Conservation (phyloP, 2,113 vertebrate genomes). For the Oncorhynchus gorbuscha region DNA sequence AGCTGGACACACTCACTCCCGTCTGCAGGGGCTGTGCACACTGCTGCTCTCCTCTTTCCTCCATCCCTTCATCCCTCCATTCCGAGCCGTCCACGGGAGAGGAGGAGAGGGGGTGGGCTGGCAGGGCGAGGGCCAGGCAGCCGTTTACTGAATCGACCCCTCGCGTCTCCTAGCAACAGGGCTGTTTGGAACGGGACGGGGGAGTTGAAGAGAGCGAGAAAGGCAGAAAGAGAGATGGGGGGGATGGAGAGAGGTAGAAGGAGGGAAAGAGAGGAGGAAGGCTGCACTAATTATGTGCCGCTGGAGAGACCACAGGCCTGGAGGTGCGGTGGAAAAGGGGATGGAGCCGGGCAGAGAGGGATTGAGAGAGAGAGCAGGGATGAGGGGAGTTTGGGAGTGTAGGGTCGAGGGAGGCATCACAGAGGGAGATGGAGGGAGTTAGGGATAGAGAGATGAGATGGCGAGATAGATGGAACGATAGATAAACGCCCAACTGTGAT, state of each 20-base stretch:
- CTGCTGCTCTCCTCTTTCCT: not conserved
- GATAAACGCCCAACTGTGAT: not conserved
- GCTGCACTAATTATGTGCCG: constrained; percentile 49
- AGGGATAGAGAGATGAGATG: not conserved
- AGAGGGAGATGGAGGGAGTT: constrained; percentile 26
- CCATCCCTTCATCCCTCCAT: constrained; percentile 35
- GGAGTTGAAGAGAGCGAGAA: constrained; percentile 24
- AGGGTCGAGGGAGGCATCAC: constrained; percentile 16
- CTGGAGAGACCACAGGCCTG: constrained; percentile 41
- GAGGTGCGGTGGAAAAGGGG: constrained; percentile 24
- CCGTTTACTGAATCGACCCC: constrained; percentile 60
- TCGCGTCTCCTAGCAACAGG: constrained; percentile 71
- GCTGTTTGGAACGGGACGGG: constrained; percentile 60
- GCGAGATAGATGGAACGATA: not conserved
- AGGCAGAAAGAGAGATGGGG: constrained; percentile 3
- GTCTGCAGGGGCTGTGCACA: constrained; percentile 18
- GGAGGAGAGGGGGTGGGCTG: not conserved
- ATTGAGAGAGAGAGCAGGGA: not conserved
- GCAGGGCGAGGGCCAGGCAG: constrained; percentile 36
- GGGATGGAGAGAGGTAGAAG: not conserved
- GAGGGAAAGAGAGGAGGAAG: constrained; percentile 14
- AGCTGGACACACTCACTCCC: constrained; percentile 9
- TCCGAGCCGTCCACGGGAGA: constrained; percentile 24
- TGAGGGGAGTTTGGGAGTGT: no score
- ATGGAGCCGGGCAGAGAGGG: not conserved